Evolutionary conservation across 2,888 invertebrate species (phyloP).

Genomic region (Nomada fabriciana): DNA sequence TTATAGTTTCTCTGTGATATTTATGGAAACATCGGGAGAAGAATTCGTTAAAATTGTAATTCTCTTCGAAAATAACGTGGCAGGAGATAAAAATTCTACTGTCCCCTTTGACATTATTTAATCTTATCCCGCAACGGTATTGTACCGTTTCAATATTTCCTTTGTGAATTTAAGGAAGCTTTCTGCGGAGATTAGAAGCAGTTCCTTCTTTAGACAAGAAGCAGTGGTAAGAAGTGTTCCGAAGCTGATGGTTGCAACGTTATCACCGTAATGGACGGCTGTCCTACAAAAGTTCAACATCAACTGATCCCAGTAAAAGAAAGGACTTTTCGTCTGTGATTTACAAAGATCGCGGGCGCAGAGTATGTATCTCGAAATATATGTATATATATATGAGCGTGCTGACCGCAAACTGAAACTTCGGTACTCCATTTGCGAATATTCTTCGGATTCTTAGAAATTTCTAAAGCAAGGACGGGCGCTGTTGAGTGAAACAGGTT

Average conservation of each 20-base stretch:
- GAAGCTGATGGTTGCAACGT: conserved; percentile 6
- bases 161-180: background rate
- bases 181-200: conserved; percentile 9
- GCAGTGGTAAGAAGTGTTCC: background rate
- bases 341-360: conserved; percentile 11
- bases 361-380: background rate
- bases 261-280: conserved; percentile 36
- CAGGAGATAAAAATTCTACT: too few relatives aligned
- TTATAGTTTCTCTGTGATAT: too few relatives aligned
- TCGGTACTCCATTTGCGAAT: conserved; percentile 16
- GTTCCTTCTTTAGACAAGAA: background rate
- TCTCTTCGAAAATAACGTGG: too few relatives aligned
- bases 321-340: conserved; percentile 10
- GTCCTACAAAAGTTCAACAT: conserved; percentile 31
- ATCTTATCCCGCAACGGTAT: background rate
- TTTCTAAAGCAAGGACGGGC: background rate
- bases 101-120: background rate
- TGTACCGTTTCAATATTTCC: background rate
- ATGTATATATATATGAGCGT: conserved; percentile 1
- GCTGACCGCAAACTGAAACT: conserved; percentile 27
- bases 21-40: too few relatives aligned
- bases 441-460: conserved; percentile 12
- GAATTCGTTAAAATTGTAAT: too few relatives aligned
- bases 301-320: background rate
- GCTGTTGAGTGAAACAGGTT: too few relatives aligned